Base-by-base conservation (phyloP, 2,888 invertebrate species). In the Itoplectis maculator region DNA sequence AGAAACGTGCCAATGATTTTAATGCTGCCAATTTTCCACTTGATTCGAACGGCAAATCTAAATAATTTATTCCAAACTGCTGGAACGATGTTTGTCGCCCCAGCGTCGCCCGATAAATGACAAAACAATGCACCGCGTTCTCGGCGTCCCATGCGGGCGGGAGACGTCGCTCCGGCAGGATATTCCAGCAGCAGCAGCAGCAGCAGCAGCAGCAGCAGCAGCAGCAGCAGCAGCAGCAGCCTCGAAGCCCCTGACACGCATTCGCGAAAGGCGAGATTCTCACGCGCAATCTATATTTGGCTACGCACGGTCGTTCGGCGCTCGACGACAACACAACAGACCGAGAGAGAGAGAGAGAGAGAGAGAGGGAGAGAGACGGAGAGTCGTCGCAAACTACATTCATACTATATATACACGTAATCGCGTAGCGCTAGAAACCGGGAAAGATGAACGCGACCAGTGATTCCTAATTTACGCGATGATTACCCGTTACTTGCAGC, bases 191-290 rank as follows among this genome's bases (percentile, higher is more conserved):
- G n/a, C n/a, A n/a, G n/a, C n/a, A n/a, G n/a, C n/a, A n/a, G n/a
- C n/a, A n/a, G n/a, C n/a, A n/a, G n/a, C n/a, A n/a, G n/a, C n/a
- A n/a, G n/a, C n/a, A n/a, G n/a, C n/a, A n/a, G n/a, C n/a, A n/a
- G n/a, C n/a, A n/a, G n/a, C n/a, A n/a, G n/a, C n/a, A n/a, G n/a
- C n/a, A n/a, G n/a, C n/a, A n/a, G n/a, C n/a, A n/a, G 35, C 23
- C 49, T 35, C 35, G 35, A 70, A 56, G 86, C 85, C 85, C 87
- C 86, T 89, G 88, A 88, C 86, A 89, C 80, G 86, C 77, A 88
- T 88, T 87, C 87, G 79, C 84, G 84, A 84, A 88, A 86, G 88
- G 86, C 85, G 72, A 85, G 77, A 86, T 86, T 86, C 81, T 83
- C 82, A 83, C 83, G 79, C 40, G 63, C 70, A 77, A 74, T 79